Conservation (phyloP, 1,140 invertebrate genomes). For the Steinernema feltiae region DNA sequence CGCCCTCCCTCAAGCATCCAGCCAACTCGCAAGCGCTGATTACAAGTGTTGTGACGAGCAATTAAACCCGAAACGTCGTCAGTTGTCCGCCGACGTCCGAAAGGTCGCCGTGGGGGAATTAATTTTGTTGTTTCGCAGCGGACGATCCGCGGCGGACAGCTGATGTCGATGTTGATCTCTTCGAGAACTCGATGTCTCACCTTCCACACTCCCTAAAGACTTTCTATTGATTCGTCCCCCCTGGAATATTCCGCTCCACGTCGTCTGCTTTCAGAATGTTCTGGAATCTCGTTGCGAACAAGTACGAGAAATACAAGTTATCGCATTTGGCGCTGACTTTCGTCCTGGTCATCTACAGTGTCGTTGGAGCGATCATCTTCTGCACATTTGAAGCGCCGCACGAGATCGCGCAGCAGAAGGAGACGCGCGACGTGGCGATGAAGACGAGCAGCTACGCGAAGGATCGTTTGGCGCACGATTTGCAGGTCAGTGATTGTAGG, state of each 20-base stretch:
- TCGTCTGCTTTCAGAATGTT: conserved; percentile 39
- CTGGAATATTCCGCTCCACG: not conserved
- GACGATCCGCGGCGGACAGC: not conserved
- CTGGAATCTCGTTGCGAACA: conserved; percentile 34
- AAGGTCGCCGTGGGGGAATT: no score
- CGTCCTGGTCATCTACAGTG: conserved; percentile 29
- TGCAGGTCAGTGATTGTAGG: not conserved
- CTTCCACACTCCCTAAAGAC: not conserved
- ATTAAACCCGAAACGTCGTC: no score
- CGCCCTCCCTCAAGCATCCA: no score
- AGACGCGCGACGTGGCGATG: not conserved
- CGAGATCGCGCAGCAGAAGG: conserved; percentile 22
- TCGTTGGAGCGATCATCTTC: conserved; percentile 31
- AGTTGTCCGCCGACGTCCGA: no score
- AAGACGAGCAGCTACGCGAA: not conserved
- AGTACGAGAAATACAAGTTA: conserved; percentile 32
- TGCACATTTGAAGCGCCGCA: conserved; percentile 25
- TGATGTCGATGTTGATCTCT: not conserved
- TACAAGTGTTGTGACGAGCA: no score
- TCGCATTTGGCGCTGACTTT: conserved; percentile 25
- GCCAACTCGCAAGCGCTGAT: no score
- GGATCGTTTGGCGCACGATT: not conserved
- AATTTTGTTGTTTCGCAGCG: no score
- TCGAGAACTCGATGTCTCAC: conserved; percentile 3
- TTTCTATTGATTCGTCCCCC: not conserved